These are phyloP conservation scores for Sebastes fasciatus DNA, from an alignment of 2,113 vertebrate species.

Conservation along the genomic window DNA sequence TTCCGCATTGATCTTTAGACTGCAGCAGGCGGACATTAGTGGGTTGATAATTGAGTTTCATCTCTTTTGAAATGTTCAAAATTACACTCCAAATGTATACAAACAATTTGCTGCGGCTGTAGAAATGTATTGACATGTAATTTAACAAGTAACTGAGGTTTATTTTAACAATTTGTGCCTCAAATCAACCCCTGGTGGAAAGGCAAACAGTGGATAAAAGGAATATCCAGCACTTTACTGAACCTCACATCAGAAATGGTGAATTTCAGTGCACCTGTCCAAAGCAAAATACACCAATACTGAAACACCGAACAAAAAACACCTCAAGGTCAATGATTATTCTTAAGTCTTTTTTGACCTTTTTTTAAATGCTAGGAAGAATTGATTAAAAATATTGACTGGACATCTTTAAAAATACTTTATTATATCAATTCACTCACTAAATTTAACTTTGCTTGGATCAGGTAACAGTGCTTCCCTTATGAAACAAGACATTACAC, in stretches of 20 bases:
- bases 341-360: no score
- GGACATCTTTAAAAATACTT: no score
- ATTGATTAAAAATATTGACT: no score
- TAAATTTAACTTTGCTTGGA: not conserved
- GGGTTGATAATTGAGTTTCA: not conserved
- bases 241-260: not conserved
- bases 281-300: no score
- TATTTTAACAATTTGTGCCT: not conserved
- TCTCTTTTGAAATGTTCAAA: not conserved
- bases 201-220: not conserved
- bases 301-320: no score
- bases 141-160: not conserved
- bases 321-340: no score
- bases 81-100: not conserved
- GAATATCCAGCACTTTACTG: not conserved
- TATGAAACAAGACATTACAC: not conserved
- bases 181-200: not conserved
- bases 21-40: not conserved
- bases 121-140: not conserved
- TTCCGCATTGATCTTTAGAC: not conserved
- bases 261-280: no score
- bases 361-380: no score
- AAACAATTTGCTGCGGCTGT: not conserved
- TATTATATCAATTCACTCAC: no score
- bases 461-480: not conserved